Conservation (phyloP, 2,888 invertebrate genomes). For the Tenthredo mesomela region DNA sequence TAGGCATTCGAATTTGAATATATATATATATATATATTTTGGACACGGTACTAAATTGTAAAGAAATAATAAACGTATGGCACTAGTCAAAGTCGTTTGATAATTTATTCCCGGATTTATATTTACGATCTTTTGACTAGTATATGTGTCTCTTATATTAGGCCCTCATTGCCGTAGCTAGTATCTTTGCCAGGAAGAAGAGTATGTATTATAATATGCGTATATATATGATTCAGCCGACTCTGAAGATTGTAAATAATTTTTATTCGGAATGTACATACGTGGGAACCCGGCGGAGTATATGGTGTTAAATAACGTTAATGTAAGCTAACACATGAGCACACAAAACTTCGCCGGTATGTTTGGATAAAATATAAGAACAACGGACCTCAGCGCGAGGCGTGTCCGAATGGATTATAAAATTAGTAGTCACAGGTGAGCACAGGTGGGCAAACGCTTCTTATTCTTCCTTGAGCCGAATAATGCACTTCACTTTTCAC, state of each 20-base stretch:
- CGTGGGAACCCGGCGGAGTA: constrained; percentile 51
- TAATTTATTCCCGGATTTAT: constrained; percentile 44
- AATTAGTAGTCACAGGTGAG: constrained; percentile 44
- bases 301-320: constrained; percentile 55
- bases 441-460: constrained; percentile 49
- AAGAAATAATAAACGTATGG: constrained; percentile 5
- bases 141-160: background rate
- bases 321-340: constrained; percentile 53
- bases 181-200: background rate
- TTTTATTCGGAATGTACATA: constrained; percentile 46
- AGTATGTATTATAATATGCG: background rate
- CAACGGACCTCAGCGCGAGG: constrained; percentile 35
- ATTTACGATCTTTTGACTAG: constrained; percentile 4
- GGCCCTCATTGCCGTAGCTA: too few relatives aligned
- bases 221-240: constrained; percentile 6
- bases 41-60: background rate
- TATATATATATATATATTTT: background rate
- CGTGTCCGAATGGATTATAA: constrained; percentile 53
- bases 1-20: background rate
- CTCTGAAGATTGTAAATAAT: background rate
- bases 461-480: background rate
- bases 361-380: constrained; percentile 55
- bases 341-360: constrained; percentile 48
- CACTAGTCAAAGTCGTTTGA: background rate
- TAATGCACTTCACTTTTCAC: background rate